Evolutionary conservation across 2,797 vertebrate species (phyloP), one percentile per base, ranked within the genome.

Genomic region (Phylloscopus collybita): DNA sequence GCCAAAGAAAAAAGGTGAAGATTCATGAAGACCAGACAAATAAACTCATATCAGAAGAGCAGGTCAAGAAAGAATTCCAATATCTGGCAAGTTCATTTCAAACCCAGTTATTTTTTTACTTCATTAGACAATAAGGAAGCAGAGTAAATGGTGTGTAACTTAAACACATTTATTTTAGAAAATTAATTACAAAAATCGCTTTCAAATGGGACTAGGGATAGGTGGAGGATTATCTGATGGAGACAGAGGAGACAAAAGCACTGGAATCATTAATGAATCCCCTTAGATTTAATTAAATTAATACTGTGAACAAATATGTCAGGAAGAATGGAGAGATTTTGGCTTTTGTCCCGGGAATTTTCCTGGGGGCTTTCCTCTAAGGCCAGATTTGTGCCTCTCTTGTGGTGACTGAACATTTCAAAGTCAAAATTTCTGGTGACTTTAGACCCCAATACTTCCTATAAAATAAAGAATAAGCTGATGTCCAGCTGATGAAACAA

Each of bases 211-310:
- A 25, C 26, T 38, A 25, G 20, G 73, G 38, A 21, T 90, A 51
- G 40, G 32, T 34, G 18, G 36, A 86, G 16, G 30, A 16, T 86
- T 86, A 86, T 92, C 87, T 91, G 89, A 86, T 78, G 70, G 53
- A 91, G 53, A 87, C 2, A 80, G 45, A 6, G 3, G 57, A 88
- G 47, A 59, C 38, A 57, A 70, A 92, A 80, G 59, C 75, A 34
- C 54, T 59, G 38, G 30, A 61, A 94, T 86, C 75, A 62, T 83
- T 91, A 74, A 80, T 27, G 81, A 91, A 86, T 74, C 44, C 69
- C 47, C 27, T 70, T 23, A 90, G 65, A 59, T 56, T 70, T 83
- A 44, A 95, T 80, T 89, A 93, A 87, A 91, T 47, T 67, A 94
- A 80, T 47, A 66, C 66, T 83, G 45, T 71, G 82, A 92, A 86